Evolutionary conservation across 2,888 invertebrate species (phyloP), one percentile per base, ranked within the genome.

Genomic region (Drosophila subquinaria): DNA sequence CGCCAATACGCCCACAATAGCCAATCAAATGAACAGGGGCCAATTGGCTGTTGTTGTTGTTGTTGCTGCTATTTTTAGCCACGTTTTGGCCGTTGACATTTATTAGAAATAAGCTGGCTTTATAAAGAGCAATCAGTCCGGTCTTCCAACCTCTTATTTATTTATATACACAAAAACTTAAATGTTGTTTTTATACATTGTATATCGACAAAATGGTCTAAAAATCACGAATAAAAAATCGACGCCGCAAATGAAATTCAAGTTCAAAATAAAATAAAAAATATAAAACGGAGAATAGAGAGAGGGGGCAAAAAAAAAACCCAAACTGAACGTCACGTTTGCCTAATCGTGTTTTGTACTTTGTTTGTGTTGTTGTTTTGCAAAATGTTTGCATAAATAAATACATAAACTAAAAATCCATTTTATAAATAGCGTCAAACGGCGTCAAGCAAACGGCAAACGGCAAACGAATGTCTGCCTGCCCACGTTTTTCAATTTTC

Each of bases 41-140:
- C 57, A 63, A 56, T 75, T 42, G 63, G 52, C 43, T 55, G 52
- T 35, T 69, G 69, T 47, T 57, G 48, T 60, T 70, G 48, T 53
- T 68, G 47, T 55, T 73, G 57, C 67, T 71, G 59, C 70, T 84
- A 81, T 87, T 80, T 78, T 67, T 84, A 84, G 73, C 64, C 72
- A 60, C 69, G 74, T 67, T 80, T 79, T 79, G 79, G 81, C 76
- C 86, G 74, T 75, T 83, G 83, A 86, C 86, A 83, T 83, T 83
- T 86, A 76, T 50, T 61, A 23, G 43, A 13, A 53, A 65, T 76
- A 76, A 76, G 76, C 76, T 73, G 42, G 47, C 62, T 56, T 72
- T 60, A 68, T 61, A 51, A 64, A 73, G 69, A 66, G 50, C 68
- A 68, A 69, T 59, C 63, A 80, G 59, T 55, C 71, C 68, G 59